A percentile compares a stretch with the other conserved stretches of the same genome.
Evolutionary conservation across 2,113 vertebrate genomes (phyloP).

Genomic region (Forbesichthys agassizii): DNA sequence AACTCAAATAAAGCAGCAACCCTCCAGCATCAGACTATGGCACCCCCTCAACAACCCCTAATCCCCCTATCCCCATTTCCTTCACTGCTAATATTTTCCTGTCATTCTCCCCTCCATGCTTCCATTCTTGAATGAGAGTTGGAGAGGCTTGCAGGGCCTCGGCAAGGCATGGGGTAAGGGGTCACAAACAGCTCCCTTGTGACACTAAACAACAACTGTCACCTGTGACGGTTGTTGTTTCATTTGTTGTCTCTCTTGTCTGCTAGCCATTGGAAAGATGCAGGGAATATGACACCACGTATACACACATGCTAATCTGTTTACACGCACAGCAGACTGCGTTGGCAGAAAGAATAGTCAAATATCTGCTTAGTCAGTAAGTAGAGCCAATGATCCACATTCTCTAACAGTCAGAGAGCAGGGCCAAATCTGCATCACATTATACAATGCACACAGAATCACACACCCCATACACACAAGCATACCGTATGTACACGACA

Average conservation of each 20-base stretch:
- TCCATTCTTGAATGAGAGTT: conserved; percentile 20
- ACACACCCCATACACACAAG: conserved; percentile 45
- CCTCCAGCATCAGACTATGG: conserved; percentile 50
- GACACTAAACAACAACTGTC: conserved; percentile 2
- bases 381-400: neutral
- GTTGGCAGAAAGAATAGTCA: conserved; percentile 39
- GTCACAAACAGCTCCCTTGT: conserved; percentile 32
- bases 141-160: conserved; percentile 36
- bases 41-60: conserved; percentile 18
- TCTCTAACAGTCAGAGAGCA: neutral
- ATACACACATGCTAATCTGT: conserved; percentile 38
- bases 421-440: neutral
- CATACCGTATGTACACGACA: conserved; percentile 27
- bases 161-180: conserved; percentile 26
- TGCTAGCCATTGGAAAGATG: neutral
- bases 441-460: conserved; percentile 2
- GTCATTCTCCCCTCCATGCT: conserved; percentile 23
- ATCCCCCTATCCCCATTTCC: conserved; percentile 31
- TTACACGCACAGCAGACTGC: conserved; percentile 11
- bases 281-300: neutral
- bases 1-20: conserved; percentile 29
- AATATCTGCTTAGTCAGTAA: conserved; percentile 20
- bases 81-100: neutral
- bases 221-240: conserved; percentile 8
- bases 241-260: conserved; percentile 12